phyloP scores from a whole-genome alignment of 2,888 invertebrate genomes.

The Halictus quadricinctus region DNA sequence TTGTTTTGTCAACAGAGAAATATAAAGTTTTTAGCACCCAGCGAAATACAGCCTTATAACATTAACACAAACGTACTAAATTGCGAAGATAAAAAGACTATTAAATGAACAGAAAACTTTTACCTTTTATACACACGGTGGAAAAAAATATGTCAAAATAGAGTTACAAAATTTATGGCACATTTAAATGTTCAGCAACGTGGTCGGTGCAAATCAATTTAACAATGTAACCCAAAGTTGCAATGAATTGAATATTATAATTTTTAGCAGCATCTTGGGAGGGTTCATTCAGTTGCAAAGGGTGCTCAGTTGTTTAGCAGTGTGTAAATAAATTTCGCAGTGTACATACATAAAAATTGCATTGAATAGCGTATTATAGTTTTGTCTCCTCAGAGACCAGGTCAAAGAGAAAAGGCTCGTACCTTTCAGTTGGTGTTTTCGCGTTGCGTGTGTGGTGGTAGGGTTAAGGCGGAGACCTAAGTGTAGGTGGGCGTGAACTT shows the following conservation, averaged over 20 bases:
- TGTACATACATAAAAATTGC: not conserved
- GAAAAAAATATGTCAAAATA: too few species aligned
- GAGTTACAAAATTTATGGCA: too few species aligned
- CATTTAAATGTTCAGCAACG: too few species aligned
- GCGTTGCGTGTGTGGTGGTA: conserved; percentile 18
- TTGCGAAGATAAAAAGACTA: too few species aligned
- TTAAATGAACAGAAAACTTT: too few species aligned
- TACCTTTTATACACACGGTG: too few species aligned
- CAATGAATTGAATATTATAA: too few species aligned
- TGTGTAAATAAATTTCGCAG: not conserved
- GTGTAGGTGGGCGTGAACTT: conserved; percentile 43
- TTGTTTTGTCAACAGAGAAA: not conserved
- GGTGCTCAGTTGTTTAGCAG: too few species aligned
- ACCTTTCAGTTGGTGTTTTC: not conserved
- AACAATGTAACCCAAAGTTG: too few species aligned
- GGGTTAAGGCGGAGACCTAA: not conserved
- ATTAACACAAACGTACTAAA: not conserved
- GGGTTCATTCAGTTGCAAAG: not conserved
- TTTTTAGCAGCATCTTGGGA: not conserved
- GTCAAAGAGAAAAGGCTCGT: not conserved
- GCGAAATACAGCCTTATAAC: too few species aligned
- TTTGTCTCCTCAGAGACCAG: not conserved
- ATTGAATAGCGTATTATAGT: not conserved
- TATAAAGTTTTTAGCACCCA: too few species aligned
- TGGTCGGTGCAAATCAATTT: too few species aligned